Evolutionary conservation across 2,797 vertebrate species (phyloP), one percentile per base, ranked within the genome.

Genomic region (Thamnophis elegans): DNA sequence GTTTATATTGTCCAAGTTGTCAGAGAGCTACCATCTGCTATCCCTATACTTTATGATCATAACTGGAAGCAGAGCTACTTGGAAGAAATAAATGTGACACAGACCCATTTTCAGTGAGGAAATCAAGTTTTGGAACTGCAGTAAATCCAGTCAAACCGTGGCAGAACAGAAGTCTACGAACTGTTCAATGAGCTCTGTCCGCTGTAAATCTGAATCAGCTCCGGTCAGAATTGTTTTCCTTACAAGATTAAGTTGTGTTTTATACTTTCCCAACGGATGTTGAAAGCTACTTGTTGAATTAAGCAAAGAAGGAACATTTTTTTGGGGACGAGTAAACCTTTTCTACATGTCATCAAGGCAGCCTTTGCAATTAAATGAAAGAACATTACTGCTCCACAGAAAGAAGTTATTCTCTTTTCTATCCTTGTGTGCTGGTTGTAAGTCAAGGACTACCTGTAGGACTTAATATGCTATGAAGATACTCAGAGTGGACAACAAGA

Each of bases 21-120:
- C 51, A 92, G 88, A 56, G 26, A 55, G 58, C 47, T 89, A 18
- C 88, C 32, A 92, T 82, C 88, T 89, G 88, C 88, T 89, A 82
- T 68, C 59, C 2, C 14, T 65, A 32, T 42, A 68, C 89, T 92
- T 90, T 22, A 68, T 73, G 65, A 53, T 65, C 58, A 2, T 86
- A 86, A 68, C 87, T 92, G 20, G 68, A 89, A 62, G 51, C 68
- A 54, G 36, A 92, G n/a, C 58, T 87, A 51, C 18, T 87, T 87
- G 82, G 89, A 90, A 90, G 16, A 87, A 73, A 86, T 78, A 85
- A 85, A 87, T 65, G 32, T 68, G 78, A 89, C 59, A 32, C 4
- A 25, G 36, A 12, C 89, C 68, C 51, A 59, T 58, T 92, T 82
- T 90, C 68, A 55, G 22, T 42, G 16, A 47, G 16, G 92, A 87